Evolutionary conservation across 2,888 invertebrate genomes (phyloP).

Genomic region (Metopia argyrocephala): DNA sequence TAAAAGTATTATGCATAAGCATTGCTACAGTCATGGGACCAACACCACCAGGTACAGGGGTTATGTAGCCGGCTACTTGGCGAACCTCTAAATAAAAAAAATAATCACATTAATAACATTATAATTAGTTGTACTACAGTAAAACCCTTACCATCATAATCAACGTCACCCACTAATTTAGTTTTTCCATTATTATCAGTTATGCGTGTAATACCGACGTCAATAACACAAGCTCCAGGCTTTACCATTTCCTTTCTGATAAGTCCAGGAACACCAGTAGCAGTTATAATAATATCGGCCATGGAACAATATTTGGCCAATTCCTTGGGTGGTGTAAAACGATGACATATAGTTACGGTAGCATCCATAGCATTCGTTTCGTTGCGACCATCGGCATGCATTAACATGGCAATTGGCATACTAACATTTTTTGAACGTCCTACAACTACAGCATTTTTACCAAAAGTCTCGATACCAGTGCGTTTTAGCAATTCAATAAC

Average conservation of each 20-base stretch:
- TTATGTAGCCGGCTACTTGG: constrained; percentile 89
- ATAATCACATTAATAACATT: constrained; percentile 54
- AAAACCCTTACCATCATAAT: constrained; percentile 86
- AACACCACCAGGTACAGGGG: constrained; percentile 95
- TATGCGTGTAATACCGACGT: constrained; percentile 91
- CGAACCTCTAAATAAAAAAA: constrained; percentile 82
- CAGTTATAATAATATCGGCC: constrained; percentile 78
- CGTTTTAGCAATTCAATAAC: constrained; percentile 78
- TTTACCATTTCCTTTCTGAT: constrained; percentile 92
- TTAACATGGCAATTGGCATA: constrained; percentile 90
- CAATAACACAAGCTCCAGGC: constrained; percentile 91
- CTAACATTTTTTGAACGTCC: constrained; percentile 96
- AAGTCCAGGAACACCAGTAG: constrained; percentile 84
- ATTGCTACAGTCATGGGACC: constrained; percentile 97
- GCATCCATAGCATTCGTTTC: constrained; percentile 89
- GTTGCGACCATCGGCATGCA: constrained; percentile 86
- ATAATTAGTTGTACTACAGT: not conserved
- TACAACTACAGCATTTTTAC: constrained; percentile 92
- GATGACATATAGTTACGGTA: constrained; percentile 93
- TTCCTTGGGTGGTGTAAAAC: constrained; percentile 89
- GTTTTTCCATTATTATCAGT: constrained; percentile 83
- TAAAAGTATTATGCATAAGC: constrained; percentile 93
- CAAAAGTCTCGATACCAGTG: constrained; percentile 86
- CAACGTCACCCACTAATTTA: constrained; percentile 92
- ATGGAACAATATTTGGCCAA: constrained; percentile 82